These are phyloP conservation scores for Pachycephus smyrnensis DNA, from an alignment of 2,888 invertebrate species.

Conservation along the genomic window DNA sequence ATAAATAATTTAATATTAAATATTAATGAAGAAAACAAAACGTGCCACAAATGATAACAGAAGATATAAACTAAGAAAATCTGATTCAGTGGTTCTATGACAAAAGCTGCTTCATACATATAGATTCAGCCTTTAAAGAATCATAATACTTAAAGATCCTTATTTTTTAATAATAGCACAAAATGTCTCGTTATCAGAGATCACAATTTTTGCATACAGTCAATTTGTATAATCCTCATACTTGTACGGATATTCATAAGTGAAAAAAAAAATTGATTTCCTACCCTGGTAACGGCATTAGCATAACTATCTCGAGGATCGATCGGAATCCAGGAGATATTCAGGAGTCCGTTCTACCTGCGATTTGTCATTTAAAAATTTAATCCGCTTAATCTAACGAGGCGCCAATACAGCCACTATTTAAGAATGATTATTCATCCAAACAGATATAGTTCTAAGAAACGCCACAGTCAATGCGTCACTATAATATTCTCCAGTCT, in stretches of 20 bases:
- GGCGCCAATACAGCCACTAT: neutral
- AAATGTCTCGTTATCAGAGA: neutral
- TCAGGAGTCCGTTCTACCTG: slow-evolving; percentile 1
- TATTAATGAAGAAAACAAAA: neutral
- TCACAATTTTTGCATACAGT: neutral
- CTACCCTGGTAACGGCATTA: neutral
- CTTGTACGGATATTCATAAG: neutral
- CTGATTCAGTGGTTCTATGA: neutral
- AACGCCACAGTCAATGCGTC: neutral
- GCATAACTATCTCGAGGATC: slow-evolving; percentile 3
- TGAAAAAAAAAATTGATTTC: neutral
- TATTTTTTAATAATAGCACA: neutral
- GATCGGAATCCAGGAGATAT: slow-evolving; percentile 2
- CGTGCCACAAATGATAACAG: neutral
- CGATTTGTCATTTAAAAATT: slow-evolving; percentile 3
- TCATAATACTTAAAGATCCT: neutral
- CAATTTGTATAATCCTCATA: neutral
- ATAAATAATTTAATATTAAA: neutral
- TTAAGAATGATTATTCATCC: neutral
- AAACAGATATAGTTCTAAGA: neutral
- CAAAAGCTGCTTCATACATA: neutral
- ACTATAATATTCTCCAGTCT: neutral
- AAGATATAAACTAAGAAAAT: neutral
- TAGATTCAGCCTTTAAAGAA: neutral
- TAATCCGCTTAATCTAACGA: neutral